A percentile compares a stretch with the other conserved stretches of the same genome.
These are phyloP conservation scores for Drosophila repletoides DNA, from an alignment of 1,140 invertebrate species.

Conservation along the genomic window DNA sequence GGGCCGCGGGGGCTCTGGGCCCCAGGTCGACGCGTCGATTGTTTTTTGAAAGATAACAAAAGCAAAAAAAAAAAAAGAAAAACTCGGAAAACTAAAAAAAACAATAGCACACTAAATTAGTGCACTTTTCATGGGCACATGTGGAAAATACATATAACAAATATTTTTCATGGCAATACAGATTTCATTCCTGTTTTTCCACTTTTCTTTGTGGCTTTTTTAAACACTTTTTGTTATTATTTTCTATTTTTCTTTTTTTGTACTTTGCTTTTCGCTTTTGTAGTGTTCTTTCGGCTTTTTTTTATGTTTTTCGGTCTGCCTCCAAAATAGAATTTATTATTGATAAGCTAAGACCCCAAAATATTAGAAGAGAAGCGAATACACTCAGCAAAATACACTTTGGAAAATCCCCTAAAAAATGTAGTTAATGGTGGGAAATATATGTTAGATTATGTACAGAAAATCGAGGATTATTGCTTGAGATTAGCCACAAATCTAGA, in stretches of 20 bases:
- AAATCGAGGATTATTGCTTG: no score
- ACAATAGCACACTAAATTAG: conserved; percentile 5
- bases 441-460: no score
- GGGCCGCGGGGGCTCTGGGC: no score
- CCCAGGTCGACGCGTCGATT: conserved; percentile 28
- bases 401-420: no score
- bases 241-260: neutral
- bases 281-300: neutral
- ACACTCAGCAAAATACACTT: no score
- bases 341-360: conserved; percentile 47
- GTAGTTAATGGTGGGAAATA: no score
- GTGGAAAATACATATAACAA: conserved; percentile 8
- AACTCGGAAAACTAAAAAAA: neutral
- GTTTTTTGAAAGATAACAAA: conserved; percentile 47
- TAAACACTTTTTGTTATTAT: neutral
- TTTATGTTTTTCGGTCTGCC: conserved; percentile 13
- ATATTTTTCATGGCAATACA: conserved; percentile 21
- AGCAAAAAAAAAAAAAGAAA: neutral
- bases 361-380: conserved; percentile 7
- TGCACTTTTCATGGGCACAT: neutral
- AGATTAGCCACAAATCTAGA: no score
- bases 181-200: no score
- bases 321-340: conserved; percentile 64
- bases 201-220: conserved; percentile 14
- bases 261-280: neutral